These are phyloP conservation scores for Odontocerum albicorne DNA, from an alignment of 2,888 invertebrate genomes.

Conservation along the genomic window DNA sequence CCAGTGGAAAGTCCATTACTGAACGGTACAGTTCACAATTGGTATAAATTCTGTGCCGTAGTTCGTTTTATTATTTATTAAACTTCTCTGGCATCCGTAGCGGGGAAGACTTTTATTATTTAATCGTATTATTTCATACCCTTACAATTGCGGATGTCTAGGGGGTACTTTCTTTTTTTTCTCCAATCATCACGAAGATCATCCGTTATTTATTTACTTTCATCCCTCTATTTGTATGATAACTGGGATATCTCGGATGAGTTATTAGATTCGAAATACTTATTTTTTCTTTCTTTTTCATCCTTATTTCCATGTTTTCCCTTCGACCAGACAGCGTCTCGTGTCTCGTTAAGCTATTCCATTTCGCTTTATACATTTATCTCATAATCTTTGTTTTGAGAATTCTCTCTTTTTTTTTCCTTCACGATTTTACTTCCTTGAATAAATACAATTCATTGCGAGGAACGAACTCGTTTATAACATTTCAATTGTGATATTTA, in stretches of 20 bases:
- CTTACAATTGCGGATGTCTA: conserved; percentile 3
- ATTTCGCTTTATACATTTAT: conserved; percentile 16
- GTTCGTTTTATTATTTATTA: too few relatives aligned
- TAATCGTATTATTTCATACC: conserved; percentile 12
- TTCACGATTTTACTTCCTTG: too few relatives aligned
- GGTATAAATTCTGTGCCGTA: too few relatives aligned
- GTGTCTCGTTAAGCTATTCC: conserved; percentile 11
- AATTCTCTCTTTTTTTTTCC: conserved; percentile 10
- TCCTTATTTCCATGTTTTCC: neutral
- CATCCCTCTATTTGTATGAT: conserved; percentile 17
- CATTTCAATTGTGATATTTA: too few relatives aligned
- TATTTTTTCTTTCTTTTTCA: conserved; percentile 4
- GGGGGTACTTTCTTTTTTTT: conserved; percentile 17
- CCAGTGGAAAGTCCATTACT: too few relatives aligned
- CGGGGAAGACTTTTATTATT: too few relatives aligned
- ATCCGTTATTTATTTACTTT: conserved; percentile 26
- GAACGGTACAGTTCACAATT: too few relatives aligned
- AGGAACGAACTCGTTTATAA: too few relatives aligned
- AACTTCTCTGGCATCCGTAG: too few relatives aligned
- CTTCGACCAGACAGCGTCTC: conserved; percentile 1
- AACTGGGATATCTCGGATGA: conserved; percentile 14
- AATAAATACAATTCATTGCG: too few relatives aligned
- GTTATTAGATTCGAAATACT: conserved; percentile 14
- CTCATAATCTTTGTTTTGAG: conserved; percentile 12
- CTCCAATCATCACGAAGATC: conserved; percentile 24